Percentiles rank a stretch among this genome's conserved stretches.
These are phyloP conservation scores for Eupithecia dodoneata DNA, from an alignment of 2,888 invertebrate species.

Conservation along the genomic window DNA sequence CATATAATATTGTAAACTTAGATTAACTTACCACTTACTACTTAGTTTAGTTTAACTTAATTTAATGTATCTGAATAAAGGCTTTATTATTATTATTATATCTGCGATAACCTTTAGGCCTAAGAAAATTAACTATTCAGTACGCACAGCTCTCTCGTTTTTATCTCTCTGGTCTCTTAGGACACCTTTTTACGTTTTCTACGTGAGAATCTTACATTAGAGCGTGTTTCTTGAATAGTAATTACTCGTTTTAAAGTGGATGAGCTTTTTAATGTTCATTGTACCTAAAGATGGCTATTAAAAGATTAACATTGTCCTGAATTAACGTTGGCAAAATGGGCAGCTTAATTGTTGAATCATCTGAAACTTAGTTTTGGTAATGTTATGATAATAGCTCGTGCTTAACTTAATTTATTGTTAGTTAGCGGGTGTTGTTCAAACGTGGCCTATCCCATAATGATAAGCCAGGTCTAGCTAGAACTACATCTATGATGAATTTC, in stretches of 20 bases:
- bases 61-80: too few species aligned
- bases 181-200: conserved; percentile 26
- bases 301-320: conserved; percentile 1
- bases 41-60: too few species aligned
- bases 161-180: conserved; percentile 24
- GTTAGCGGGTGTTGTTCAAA: background rate
- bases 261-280: background rate
- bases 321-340: conserved; percentile 1
- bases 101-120: background rate
- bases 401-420: background rate
- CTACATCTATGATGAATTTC: background rate
- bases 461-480: background rate
- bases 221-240: conserved; percentile 8
- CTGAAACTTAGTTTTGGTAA: background rate
- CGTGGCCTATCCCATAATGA: background rate
- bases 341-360: conserved; percentile 1
- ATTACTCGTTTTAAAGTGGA: background rate
- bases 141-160: conserved; percentile 13
- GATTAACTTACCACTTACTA: too few species aligned
- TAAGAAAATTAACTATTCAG: conserved; percentile 29
- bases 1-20: too few species aligned
- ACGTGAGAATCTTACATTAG: conserved; percentile 19
- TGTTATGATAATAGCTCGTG: background rate
- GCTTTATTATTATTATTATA: too few species aligned
- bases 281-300: background rate